These are phyloP conservation scores for Xestia rhomboidea DNA, from an alignment of 2,888 invertebrate genomes.

Conservation along the genomic window DNA sequence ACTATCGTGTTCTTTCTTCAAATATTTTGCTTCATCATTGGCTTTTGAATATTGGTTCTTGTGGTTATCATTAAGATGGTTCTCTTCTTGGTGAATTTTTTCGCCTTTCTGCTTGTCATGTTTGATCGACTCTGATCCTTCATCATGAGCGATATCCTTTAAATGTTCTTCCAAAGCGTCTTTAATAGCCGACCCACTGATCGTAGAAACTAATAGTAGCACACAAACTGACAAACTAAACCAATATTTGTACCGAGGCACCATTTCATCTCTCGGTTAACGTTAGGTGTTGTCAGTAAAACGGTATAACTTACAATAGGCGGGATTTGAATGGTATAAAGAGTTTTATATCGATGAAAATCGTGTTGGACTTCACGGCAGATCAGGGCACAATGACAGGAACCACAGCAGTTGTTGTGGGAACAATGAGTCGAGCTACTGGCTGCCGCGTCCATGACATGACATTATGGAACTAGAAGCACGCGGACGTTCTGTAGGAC, in stretches of 20 bases:
- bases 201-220: constrained; percentile 74
- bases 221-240: constrained; percentile 75
- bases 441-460: constrained; percentile 85
- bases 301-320: constrained; percentile 77
- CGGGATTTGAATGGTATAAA: constrained; percentile 77
- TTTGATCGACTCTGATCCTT: constrained; percentile 84
- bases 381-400: constrained; percentile 89
- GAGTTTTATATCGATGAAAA: constrained; percentile 86
- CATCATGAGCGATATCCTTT: constrained; percentile 85
- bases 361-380: constrained; percentile 86
- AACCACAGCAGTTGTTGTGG: constrained; percentile 81
- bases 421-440: constrained; percentile 82
- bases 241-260: constrained; percentile 75
- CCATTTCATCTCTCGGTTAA: constrained; percentile 81
- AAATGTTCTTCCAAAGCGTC: constrained; percentile 88
- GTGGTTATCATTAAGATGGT: constrained; percentile 83
- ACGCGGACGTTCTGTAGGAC: constrained; percentile 71
- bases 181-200: constrained; percentile 82
- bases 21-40: constrained; percentile 86
- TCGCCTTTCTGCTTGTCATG: constrained; percentile 87
- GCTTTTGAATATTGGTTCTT: constrained; percentile 87
- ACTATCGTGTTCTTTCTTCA: constrained; percentile 86
- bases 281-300: constrained; percentile 71
- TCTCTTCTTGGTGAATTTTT: constrained; percentile 86
- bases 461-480: constrained; percentile 78